Conservation (phyloP, 2,888 invertebrate genomes). For the Apeira syringaria region DNA sequence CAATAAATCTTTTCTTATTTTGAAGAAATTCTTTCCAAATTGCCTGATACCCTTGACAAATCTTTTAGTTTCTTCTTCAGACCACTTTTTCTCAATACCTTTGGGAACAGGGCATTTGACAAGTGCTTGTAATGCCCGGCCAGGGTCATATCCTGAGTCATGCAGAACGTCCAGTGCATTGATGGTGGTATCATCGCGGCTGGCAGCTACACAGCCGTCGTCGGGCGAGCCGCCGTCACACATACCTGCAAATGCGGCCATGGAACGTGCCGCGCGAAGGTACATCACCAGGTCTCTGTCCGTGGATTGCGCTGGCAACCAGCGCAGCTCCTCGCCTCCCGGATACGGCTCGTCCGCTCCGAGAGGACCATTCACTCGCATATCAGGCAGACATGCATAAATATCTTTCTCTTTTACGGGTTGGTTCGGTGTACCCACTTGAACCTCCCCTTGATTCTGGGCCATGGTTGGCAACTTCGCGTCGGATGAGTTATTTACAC, state of each 20-base stretch:
- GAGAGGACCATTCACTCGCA: slow-evolving; percentile 75
- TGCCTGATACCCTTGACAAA: slow-evolving; percentile 99
- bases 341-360: slow-evolving; percentile 76
- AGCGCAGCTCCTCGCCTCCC: slow-evolving; percentile 93
- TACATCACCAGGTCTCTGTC: slow-evolving; percentile 99
- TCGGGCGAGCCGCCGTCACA: slow-evolving; percentile 99
- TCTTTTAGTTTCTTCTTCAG: slow-evolving; percentile 98
- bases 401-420: slow-evolving; percentile 80
- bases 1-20: slow-evolving; percentile 97
- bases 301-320: slow-evolving; percentile 96
- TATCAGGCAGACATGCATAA: slow-evolving; percentile 83
- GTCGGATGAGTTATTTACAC: slow-evolving; percentile 62
- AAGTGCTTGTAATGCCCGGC: slow-evolving; percentile 96
- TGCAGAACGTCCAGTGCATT: slow-evolving; percentile 98
- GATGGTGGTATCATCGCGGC: slow-evolving; percentile 98
- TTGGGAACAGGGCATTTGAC: slow-evolving; percentile 98
- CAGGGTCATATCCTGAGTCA: slow-evolving; percentile 98
- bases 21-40: slow-evolving; percentile 99
- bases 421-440: slow-evolving; percentile 79
- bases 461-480: slow-evolving; percentile 64
- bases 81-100: slow-evolving; percentile 99
- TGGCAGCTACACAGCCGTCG: slow-evolving; percentile 98
- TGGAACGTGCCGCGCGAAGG: slow-evolving; percentile 97
- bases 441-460: slow-evolving; percentile 81
- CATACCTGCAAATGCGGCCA: slow-evolving; percentile 99